Base-by-base conservation (phyloP, 92 coral and sea anemone species). In the Umimayanthus chanpuru region DNA sequence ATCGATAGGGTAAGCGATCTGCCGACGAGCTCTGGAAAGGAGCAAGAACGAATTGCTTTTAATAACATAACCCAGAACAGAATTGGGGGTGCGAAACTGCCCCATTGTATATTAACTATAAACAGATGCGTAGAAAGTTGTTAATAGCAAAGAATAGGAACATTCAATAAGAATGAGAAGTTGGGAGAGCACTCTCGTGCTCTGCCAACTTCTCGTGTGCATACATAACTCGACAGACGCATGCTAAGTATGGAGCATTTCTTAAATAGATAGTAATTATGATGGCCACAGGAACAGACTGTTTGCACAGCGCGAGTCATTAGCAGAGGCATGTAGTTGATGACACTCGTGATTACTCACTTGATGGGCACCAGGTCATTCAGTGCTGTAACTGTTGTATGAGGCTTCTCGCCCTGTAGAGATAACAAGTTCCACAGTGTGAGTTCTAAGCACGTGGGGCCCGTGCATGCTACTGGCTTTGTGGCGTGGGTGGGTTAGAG, bases 291-390 rank as follows among this genome's bases (percentile, higher is more conserved):
- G 23, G 39, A 47, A 55, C 44, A 9, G 38, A 76, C 8, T 5
- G 29, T 18, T 7, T 58, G 25, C 50, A 56, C 23, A 56, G 16
- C 66, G 2, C 4, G 23, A 56, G 66, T 56, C 53, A 47, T 15
- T 5, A 15, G 66, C 20, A 2, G 3, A 55, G 21, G 4, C 74
- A 5, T 29, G 4, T 79, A 50, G 75, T 20, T 8, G 67, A 36
- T n/a, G 73, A 29, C 55, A 6, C 85, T 30, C 5, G 50, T 16
- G 18, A 36, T 12, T 16, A 89, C 96, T 80, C 77, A 97, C 99
- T 91, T 94, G 64, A 97, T 96, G 3, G 98, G 96, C 15, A 97
- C 99, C 67, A 97, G 84, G 84, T 97, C 98, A 61, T 94, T 95
- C 73, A 97, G 91, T 71, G 98, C 95, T 5, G 99, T 95, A 81